Conservation (phyloP, 2,888 invertebrate genomes). For the Philaethria dido region DNA sequence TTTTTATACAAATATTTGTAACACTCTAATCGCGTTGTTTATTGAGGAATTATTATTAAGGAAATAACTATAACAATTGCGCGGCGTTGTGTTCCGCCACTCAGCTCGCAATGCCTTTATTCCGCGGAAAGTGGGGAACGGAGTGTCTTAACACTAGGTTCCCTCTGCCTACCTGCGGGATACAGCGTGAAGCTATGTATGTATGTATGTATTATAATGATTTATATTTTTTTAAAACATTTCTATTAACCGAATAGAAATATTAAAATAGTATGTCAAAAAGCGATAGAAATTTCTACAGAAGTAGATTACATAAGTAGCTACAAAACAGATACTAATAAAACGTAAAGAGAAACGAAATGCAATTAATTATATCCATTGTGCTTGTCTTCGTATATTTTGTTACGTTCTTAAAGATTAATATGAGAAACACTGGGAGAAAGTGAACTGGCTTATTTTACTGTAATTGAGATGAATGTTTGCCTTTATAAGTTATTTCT, state of each 20-base stretch:
- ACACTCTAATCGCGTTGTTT: no score
- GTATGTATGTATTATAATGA: no score
- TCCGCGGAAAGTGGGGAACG: no score
- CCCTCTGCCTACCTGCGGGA: no score
- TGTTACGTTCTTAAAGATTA: conserved; percentile 38
- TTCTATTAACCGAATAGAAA: background rate
- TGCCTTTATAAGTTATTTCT: conserved; percentile 45
- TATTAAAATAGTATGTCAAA: background rate
- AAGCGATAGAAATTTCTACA: conserved; percentile 13
- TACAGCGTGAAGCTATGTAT: no score
- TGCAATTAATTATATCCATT: conserved; percentile 44
- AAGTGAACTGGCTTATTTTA: conserved; percentile 77
- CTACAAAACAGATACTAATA: conserved; percentile 17
- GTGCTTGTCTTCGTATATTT: conserved; percentile 34
- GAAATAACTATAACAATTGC: no score
- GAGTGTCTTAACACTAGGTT: no score
- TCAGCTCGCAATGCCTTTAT: no score
- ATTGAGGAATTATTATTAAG: no score
- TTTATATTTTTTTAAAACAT: no score
- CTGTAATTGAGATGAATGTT: conserved; percentile 67
- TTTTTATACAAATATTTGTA: background rate
- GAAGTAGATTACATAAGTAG: conserved; percentile 18
- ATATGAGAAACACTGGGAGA: conserved; percentile 54
- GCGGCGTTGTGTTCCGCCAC: no score
- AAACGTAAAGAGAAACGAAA: conserved; percentile 49